Percentiles rank a stretch among this genome's conserved stretches.
These are phyloP conservation scores for Callospermophilus lateralis DNA, from an alignment of 2,113 vertebrate genomes.

Conservation along the genomic window DNA sequence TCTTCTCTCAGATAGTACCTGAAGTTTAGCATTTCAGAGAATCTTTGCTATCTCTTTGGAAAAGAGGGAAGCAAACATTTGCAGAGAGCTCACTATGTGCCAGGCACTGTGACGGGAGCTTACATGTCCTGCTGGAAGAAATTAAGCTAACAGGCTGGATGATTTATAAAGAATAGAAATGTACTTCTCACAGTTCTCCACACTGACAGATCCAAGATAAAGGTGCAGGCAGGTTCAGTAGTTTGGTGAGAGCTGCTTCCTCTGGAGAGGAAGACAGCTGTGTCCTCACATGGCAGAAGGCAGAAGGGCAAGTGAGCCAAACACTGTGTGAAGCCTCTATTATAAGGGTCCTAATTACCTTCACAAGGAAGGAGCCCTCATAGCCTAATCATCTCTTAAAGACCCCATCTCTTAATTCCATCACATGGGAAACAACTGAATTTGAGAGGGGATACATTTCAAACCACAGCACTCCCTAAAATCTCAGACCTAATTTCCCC, in stretches of 20 bases:
- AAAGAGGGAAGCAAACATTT: not conserved
- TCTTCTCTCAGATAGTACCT: not conserved
- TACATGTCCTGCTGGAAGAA: not conserved
- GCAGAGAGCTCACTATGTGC: not conserved
- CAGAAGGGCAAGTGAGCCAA: not conserved
- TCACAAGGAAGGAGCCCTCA: not conserved
- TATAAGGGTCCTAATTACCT: not conserved
- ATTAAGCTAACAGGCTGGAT: not conserved
- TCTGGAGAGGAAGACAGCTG: not conserved
- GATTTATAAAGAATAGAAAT: not conserved
- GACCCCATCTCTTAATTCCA: not conserved
- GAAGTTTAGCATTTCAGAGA: conserved; percentile 44
- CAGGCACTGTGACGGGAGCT: not conserved
- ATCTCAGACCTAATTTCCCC: not conserved
- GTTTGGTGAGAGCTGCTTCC: not conserved
- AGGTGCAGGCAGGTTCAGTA: not conserved
- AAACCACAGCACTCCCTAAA: not conserved
- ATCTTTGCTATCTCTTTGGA: not conserved
- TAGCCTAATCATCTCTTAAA: not conserved
- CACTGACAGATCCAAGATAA: not conserved
- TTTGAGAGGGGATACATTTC: not conserved
- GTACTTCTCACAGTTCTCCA: not conserved
- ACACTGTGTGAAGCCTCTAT: not conserved
- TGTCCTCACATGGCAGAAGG: not conserved
- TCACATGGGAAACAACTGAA: not conserved